phyloP scores from a whole-genome alignment of 2,113 vertebrate genomes.

The Apodemus sylvaticus region DNA sequence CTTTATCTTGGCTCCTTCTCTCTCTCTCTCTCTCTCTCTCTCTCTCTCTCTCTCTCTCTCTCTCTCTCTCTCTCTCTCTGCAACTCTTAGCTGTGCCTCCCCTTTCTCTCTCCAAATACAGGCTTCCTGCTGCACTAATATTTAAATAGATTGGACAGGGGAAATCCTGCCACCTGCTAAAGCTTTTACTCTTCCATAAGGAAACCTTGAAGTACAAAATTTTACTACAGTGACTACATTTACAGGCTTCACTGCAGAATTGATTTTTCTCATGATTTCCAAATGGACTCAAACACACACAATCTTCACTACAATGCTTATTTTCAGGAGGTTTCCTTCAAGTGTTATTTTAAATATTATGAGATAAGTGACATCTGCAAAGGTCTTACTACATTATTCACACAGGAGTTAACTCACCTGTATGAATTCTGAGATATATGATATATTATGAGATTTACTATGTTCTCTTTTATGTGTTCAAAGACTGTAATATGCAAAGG shows the following conservation, averaged over 20 bases:
- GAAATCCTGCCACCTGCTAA: background rate
- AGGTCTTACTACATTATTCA: background rate
- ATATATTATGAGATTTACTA: background rate
- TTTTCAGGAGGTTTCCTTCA: no score
- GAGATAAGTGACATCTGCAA: background rate
- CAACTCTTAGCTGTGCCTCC: no score
- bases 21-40: no score
- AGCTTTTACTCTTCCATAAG: background rate
- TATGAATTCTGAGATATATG: no score
- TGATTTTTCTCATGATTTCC: background rate
- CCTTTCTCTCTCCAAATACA: no score
- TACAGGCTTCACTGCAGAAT: background rate
- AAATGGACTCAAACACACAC: accelerated
- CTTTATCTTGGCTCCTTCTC: background rate
- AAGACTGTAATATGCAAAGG: background rate
- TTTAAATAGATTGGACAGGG: background rate
- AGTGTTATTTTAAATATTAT: background rate
- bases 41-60: no score
- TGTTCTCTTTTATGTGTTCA: background rate
- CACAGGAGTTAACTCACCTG: background rate
- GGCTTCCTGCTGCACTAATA: no score
- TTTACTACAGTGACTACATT: background rate
- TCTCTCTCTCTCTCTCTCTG: no score
- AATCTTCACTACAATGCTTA: no score
- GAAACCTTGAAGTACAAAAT: background rate